phyloP scores from a whole-genome alignment of 1,140 invertebrate species.

The Drosophila bocki region DNA sequence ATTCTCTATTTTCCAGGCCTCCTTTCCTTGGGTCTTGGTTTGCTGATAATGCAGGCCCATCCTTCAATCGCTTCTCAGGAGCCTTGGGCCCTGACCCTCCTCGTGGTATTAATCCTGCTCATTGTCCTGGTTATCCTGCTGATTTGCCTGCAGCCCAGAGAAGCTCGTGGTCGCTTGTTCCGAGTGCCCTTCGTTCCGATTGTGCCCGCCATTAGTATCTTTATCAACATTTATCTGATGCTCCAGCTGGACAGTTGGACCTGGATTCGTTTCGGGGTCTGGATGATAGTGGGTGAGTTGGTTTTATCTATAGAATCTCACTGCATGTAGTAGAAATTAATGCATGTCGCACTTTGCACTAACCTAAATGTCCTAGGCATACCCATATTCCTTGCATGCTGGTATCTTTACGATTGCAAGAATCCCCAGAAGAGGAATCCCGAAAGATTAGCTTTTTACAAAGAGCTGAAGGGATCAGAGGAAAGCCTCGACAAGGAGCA shows the following conservation, averaged over 20 bases:
- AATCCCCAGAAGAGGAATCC: slow-evolving; percentile 68
- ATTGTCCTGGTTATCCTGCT: slow-evolving; percentile 59
- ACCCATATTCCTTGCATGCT: slow-evolving; percentile 79
- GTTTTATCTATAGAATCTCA: background rate
- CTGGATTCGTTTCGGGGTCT: slow-evolving; percentile 90
- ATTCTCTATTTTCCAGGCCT: slow-evolving; percentile 40
- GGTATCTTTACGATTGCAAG: slow-evolving; percentile 75
- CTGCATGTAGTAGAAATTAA: slow-evolving; percentile 65
- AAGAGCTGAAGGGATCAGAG: slow-evolving; percentile 35
- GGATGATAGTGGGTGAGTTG: slow-evolving; percentile 88
- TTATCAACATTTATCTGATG: slow-evolving; percentile 91
- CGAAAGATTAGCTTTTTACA: slow-evolving; percentile 56
- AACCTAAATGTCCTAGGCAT: slow-evolving; percentile 65
- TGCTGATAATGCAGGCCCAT: slow-evolving; percentile 74
- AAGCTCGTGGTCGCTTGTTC: slow-evolving; percentile 63
- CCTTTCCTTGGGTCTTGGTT: slow-evolving; percentile 63
- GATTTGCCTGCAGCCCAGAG: slow-evolving; percentile 73
- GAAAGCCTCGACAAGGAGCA: background rate
- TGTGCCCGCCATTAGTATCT: slow-evolving; percentile 89
- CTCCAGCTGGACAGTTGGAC: slow-evolving; percentile 88
- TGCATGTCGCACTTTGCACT: slow-evolving; percentile 54
- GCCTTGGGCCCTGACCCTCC: slow-evolving; percentile 64
- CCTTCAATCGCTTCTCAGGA: slow-evolving; percentile 49
- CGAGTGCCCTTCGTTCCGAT: slow-evolving; percentile 91
- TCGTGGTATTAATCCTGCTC: slow-evolving; percentile 57